Conservation (phyloP, 2,888 invertebrate genomes). For the Pelosia muscerda region DNA sequence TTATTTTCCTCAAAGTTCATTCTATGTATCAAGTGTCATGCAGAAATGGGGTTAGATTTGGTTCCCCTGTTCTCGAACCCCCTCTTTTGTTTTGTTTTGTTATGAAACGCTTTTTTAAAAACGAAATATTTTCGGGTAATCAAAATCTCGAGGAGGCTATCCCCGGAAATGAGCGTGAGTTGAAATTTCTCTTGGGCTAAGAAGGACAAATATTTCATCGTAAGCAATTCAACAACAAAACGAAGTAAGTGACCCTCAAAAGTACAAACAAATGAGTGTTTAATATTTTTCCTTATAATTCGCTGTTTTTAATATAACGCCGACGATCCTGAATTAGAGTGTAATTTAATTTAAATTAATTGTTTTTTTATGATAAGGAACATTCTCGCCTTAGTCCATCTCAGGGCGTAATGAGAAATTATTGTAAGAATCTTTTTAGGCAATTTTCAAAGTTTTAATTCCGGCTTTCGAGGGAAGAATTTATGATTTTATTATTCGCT, state of each 20-base stretch:
- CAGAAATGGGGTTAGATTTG: too few species aligned
- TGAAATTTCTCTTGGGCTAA: not conserved
- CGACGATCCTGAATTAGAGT: conserved; percentile 52
- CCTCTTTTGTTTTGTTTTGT: too few species aligned
- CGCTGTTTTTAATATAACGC: conserved; percentile 45
- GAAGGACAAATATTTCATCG: not conserved
- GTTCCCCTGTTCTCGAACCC: too few species aligned
- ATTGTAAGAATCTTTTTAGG: conserved; percentile 55
- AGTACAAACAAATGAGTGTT: conserved; percentile 24
- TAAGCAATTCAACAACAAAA: conserved; percentile 10
- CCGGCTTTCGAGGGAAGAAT: conserved; percentile 47
- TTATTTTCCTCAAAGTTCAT: too few species aligned
- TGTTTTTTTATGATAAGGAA: conserved; percentile 60
- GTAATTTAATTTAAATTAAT: conserved; percentile 61
- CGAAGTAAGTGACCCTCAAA: conserved; percentile 16
- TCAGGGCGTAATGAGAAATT: conserved; percentile 58
- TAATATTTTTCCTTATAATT: conserved; percentile 32
- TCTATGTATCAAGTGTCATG: not conserved
- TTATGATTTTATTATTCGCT: conserved; percentile 51
- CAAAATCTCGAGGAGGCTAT: too few species aligned
- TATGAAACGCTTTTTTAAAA: too few species aligned
- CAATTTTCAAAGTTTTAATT: conserved; percentile 60
- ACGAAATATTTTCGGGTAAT: too few species aligned
- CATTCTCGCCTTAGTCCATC: conserved; percentile 41
- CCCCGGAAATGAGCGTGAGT: not conserved